These are phyloP conservation scores for Lepidocyrtoides sp. DNA, from an alignment of 2,888 invertebrate species.

Conservation along the genomic window DNA sequence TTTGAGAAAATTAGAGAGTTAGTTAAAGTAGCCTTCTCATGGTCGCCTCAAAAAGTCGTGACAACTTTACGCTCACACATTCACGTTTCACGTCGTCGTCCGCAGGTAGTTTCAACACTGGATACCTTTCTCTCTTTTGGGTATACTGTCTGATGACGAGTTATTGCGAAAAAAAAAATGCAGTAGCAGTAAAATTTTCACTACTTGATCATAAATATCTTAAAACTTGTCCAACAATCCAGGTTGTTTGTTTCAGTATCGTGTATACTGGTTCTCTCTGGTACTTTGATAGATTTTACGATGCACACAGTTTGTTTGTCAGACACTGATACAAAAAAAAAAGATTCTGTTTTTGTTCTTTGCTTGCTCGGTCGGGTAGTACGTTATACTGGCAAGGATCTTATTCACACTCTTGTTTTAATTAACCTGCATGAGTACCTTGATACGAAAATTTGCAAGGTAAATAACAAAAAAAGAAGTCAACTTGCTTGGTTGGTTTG, in stretches of 20 bases:
- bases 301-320: slow-evolving; percentile 9
- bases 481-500: slow-evolving; percentile 78
- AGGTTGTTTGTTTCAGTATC: not conserved
- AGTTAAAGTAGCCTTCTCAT: too few species aligned
- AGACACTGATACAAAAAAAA: not conserved
- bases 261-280: not conserved
- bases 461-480: slow-evolving; percentile 60
- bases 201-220: not conserved
- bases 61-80: too few species aligned
- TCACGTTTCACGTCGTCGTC: not conserved
- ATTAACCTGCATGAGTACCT: slow-evolving; percentile 27
- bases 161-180: not conserved
- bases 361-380: not conserved
- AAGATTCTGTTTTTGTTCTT: not conserved
- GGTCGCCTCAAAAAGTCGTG: too few species aligned
- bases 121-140: not conserved
- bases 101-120: not conserved
- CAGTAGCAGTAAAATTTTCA: slow-evolving; percentile 14
- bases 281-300: not conserved
- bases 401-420: slow-evolving; percentile 36
- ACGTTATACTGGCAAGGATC: not conserved
- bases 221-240: slow-evolving; percentile 5
- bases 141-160: not conserved
- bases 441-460: slow-evolving; percentile 31
- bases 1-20: too few species aligned